Evolutionary conservation across 2,888 invertebrate genomes (phyloP), one percentile per base, ranked within the genome.

Genomic region (Cerceris ruficornis): DNA sequence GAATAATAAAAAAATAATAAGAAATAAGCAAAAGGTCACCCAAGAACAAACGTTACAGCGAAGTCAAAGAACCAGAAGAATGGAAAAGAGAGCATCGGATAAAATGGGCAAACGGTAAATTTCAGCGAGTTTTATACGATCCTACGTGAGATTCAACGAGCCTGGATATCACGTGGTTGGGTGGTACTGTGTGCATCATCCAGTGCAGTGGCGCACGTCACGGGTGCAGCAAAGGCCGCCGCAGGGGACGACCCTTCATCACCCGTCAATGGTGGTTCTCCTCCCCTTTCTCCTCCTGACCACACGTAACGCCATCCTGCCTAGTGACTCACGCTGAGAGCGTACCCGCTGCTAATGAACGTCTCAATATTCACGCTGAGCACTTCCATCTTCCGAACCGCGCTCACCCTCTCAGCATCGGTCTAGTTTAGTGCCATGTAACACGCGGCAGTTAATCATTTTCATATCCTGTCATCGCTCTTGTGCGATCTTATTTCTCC

Each of bases 161-260:
- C 57, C 54, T 57, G 61, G 55, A n/a, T 49, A 54, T 67, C 68
- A 64, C 58, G 60, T 42, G 68, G 55, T 43, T 41, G 59, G 69
- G 49, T 59, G 9, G 50, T 54, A 73, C 59, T 61, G 62, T 69
- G 75, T 83, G 84, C 71, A 83, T 84, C 80, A 46, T 83, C 49
- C 79, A 75, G 78, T 75, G 78, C 76, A 75, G 80, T 86, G 82
- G 82, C 85, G 80, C 82, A 86, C 88, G 88, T 90, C 88, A 88
- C 75, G 85, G 72, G 55, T 83, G 74, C 84, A 84, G 86, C 80
- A 82, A 83, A 86, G 82, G 74, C 81, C 89, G 81, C 90, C 87
- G 80, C 88, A 80, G 89, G 88, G 88, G 82, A 85, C 82, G 84
- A 87, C 88, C 88, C 90, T 90, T 89, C 89, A 88, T 89, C 88